Evolutionary conservation across 2,113 vertebrate species (phyloP).

Genomic region (Lonchura striata): DNA sequence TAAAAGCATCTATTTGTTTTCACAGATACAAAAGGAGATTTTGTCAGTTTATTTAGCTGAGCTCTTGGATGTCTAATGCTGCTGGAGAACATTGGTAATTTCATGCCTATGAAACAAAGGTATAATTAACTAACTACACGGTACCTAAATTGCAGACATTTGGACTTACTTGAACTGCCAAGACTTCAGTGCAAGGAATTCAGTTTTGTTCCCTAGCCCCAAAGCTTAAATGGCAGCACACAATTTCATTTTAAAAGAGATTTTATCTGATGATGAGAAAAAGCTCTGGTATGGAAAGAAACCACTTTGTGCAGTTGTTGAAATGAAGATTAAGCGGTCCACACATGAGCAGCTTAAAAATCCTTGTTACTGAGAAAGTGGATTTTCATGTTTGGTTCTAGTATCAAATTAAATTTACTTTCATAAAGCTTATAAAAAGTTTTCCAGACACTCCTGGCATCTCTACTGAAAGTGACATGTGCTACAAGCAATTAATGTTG

Average conservation of each 20-base stretch:
- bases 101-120: not conserved
- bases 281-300: not conserved
- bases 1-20: not conserved
- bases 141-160: not conserved
- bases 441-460: not conserved
- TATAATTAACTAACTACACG: not conserved
- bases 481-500: not conserved
- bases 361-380: not conserved
- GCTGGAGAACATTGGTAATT: not conserved
- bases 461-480: not conserved
- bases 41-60: not conserved
- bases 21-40: not conserved
- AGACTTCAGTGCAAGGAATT: not conserved
- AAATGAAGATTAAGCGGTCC: not conserved
- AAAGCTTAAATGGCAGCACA: not conserved
- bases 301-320: not conserved
- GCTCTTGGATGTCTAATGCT: not conserved
- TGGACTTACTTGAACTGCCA: not conserved
- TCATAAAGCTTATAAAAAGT: not conserved
- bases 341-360: not conserved
- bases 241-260: not conserved
- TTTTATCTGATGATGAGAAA: not conserved
- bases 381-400: not conserved
- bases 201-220: not conserved
- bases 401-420: not conserved